Evolutionary conservation across 2,888 invertebrate genomes (phyloP).

Genomic region (Petrophora chlorosata): DNA sequence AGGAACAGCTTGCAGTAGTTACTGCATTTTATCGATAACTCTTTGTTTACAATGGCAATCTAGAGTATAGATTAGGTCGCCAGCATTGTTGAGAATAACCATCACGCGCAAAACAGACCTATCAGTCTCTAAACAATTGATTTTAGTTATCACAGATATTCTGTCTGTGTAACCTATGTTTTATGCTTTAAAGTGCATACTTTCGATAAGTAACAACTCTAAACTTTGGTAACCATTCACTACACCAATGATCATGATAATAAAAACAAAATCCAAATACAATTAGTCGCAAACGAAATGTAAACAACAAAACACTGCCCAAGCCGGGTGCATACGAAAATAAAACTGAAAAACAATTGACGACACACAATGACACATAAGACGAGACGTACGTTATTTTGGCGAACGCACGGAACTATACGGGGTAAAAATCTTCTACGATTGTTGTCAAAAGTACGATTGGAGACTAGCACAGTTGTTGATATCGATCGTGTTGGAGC

Average conservation of each 20-base stretch:
- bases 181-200: no score
- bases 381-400: constrained; percentile 59
- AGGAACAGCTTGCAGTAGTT: no score
- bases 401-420: constrained; percentile 26
- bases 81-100: no score
- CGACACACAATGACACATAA: constrained; percentile 27
- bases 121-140: no score
- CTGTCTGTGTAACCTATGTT: no score
- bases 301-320: constrained; percentile 32
- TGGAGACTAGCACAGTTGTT: constrained; percentile 32
- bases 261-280: constrained; percentile 5
- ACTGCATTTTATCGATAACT: no score
- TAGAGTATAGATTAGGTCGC: no score
- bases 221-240: not conserved
- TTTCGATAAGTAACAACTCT: no score
- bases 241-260: not conserved
- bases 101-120: no score
- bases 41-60: no score
- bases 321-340: constrained; percentile 24
- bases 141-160: no score
- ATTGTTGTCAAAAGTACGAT: constrained; percentile 3
- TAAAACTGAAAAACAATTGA: constrained; percentile 27
- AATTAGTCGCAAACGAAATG: constrained; percentile 19
- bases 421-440: not conserved
- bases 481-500: constrained; percentile 42